phyloP scores from a whole-genome alignment of 2,888 invertebrate genomes.

The Spodoptera exigua region DNA sequence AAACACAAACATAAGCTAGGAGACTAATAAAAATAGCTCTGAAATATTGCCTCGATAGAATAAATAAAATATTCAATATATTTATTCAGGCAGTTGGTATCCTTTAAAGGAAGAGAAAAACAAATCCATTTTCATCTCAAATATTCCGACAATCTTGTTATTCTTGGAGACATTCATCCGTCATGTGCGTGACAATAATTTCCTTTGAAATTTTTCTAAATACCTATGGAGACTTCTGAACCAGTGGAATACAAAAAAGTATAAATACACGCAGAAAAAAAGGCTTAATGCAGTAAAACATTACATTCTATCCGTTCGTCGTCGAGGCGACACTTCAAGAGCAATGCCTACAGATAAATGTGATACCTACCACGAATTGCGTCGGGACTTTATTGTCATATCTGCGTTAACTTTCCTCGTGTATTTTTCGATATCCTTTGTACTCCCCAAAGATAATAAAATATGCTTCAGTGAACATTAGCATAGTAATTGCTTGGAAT shows the following conservation, averaged over 20 bases:
- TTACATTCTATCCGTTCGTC: constrained; percentile 60
- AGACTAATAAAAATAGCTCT: constrained; percentile 1
- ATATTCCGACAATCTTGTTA: constrained; percentile 32
- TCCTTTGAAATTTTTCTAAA: constrained; percentile 35
- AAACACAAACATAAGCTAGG: background rate
- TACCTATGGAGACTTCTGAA: constrained; percentile 11
- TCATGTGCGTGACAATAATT: constrained; percentile 56
- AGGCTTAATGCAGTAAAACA: constrained; percentile 20
- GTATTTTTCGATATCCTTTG: constrained; percentile 56
- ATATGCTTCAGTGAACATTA: constrained; percentile 44
- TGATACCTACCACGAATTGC: constrained; percentile 62
- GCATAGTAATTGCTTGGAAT: constrained; percentile 43
- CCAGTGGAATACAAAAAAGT: constrained; percentile 33
- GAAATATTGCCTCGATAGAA: constrained; percentile 4
- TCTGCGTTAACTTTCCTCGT: constrained; percentile 44
- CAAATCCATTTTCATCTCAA: constrained; percentile 30
- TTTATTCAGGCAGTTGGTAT: constrained; percentile 41
- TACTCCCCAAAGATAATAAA: constrained; percentile 52
- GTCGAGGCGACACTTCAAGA: constrained; percentile 57
- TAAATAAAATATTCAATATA: constrained; percentile 35
- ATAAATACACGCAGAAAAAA: constrained; percentile 1
- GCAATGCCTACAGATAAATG: constrained; percentile 53
- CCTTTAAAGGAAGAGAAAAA: constrained; percentile 37
- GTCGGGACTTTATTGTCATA: constrained; percentile 61
- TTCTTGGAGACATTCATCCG: constrained; percentile 30